These are phyloP conservation scores for Apamea anceps DNA, from an alignment of 2,888 invertebrate species.

Conservation along the genomic window DNA sequence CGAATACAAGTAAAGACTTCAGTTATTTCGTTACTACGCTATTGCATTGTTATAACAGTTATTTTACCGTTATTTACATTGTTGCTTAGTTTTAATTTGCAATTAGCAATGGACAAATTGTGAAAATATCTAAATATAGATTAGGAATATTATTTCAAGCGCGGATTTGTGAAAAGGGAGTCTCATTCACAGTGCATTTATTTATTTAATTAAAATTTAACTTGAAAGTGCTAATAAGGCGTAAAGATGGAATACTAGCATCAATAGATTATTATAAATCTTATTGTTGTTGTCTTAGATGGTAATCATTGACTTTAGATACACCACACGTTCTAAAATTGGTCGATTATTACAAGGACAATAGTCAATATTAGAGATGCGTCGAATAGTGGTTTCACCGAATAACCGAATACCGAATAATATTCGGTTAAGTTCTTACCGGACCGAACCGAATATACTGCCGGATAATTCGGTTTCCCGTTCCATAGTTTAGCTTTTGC, in stretches of 20 bases:
- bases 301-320: slow-evolving; percentile 6
- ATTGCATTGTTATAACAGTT: slow-evolving; percentile 64
- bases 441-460: no score
- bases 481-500: no score
- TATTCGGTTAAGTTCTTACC: no score
- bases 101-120: slow-evolving; percentile 60
- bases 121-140: slow-evolving; percentile 62
- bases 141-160: slow-evolving; percentile 64
- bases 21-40: slow-evolving; percentile 55
- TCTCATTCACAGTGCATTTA: slow-evolving; percentile 4
- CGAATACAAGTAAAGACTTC: slow-evolving; percentile 57
- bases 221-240: slow-evolving; percentile 9
- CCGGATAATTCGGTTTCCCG: no score
- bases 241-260: slow-evolving; percentile 2
- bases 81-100: slow-evolving; percentile 53
- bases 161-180: slow-evolving; percentile 58
- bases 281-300: not conserved
- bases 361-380: not conserved
- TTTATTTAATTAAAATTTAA: slow-evolving; percentile 7
- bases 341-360: slow-evolving; percentile 27
- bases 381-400: no score
- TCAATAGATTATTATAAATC: slow-evolving; percentile 3
- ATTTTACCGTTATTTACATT: slow-evolving; percentile 43
- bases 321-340: not conserved
- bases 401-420: no score